phyloP scores from a whole-genome alignment of 2,888 invertebrate genomes.

The Melitaea athalia region DNA sequence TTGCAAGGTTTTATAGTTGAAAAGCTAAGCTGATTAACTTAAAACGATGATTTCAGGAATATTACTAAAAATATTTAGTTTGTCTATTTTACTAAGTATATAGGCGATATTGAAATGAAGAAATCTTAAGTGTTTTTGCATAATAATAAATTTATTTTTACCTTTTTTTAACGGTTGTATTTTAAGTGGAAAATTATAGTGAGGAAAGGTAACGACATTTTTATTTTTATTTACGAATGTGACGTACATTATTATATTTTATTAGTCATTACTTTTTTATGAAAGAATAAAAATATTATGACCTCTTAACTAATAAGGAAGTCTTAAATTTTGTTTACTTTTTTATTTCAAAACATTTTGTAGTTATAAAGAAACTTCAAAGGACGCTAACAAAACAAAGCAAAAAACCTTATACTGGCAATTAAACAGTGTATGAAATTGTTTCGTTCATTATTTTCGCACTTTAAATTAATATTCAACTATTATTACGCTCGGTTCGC shows the following conservation, averaged over 20 bases:
- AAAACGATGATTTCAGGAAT: background rate
- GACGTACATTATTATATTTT: too few relatives aligned
- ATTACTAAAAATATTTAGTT: background rate
- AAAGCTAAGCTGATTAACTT: background rate
- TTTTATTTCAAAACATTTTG: too few relatives aligned
- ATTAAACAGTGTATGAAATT: background rate
- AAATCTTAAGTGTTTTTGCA: background rate
- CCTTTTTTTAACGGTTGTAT: too few relatives aligned
- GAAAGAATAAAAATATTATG: too few relatives aligned
- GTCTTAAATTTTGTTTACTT: too few relatives aligned
- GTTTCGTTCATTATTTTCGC: background rate
- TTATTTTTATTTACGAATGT: too few relatives aligned
- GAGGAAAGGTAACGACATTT: too few relatives aligned
- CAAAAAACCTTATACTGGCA: background rate
- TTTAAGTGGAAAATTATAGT: too few relatives aligned
- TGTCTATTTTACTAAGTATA: background rate
- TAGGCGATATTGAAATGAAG: background rate
- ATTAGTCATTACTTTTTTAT: too few relatives aligned
- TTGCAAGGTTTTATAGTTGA: slow-evolving; percentile 18
- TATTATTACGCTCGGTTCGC: background rate
- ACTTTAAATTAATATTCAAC: background rate
- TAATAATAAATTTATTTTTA: too few relatives aligned
- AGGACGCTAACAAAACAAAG: background rate
- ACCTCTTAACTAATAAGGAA: too few relatives aligned
- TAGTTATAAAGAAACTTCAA: background rate